These are phyloP conservation scores for Nematopogon swammerdamellus DNA, from an alignment of 2,888 invertebrate genomes.

Conservation along the genomic window DNA sequence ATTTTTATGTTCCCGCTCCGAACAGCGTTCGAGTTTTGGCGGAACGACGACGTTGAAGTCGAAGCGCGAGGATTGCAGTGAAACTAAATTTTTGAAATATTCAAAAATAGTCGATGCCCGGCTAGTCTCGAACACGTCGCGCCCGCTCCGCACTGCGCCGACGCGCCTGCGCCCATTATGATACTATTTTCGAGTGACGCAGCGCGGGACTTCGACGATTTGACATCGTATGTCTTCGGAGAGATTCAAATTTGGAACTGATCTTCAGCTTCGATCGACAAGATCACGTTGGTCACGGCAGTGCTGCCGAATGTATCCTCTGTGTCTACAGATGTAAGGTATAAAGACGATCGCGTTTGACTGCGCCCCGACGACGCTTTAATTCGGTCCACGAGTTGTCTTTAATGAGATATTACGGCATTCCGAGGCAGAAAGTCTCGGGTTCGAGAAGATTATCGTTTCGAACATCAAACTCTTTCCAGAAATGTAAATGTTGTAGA, in stretches of 20 bases:
- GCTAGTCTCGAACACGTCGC: too few relatives aligned
- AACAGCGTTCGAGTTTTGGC: too few relatives aligned
- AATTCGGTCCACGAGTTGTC: conserved; percentile 17
- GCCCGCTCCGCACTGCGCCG: neutral
- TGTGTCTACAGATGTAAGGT: neutral
- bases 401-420: conserved; percentile 47
- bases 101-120: neutral
- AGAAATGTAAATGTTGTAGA: conserved; percentile 47
- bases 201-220: conserved; percentile 34
- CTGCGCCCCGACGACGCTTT: neutral
- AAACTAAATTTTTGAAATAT: neutral
- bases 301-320: neutral
- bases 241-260: conserved; percentile 41
- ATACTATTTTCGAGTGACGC: conserved; percentile 37
- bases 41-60: too few relatives aligned
- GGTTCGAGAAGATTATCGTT: conserved; percentile 37
- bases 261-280: conserved; percentile 7
- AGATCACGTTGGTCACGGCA: neutral
- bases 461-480: conserved; percentile 45
- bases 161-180: conserved; percentile 5
- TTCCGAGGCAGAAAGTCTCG: conserved; percentile 25
- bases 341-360: neutral
- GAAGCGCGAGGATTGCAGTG: neutral
- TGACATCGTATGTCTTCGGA: conserved; percentile 42
- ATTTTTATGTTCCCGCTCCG: neutral